Base-by-base conservation (phyloP, 2,888 invertebrate species). In the Ormyrus thymus region DNA sequence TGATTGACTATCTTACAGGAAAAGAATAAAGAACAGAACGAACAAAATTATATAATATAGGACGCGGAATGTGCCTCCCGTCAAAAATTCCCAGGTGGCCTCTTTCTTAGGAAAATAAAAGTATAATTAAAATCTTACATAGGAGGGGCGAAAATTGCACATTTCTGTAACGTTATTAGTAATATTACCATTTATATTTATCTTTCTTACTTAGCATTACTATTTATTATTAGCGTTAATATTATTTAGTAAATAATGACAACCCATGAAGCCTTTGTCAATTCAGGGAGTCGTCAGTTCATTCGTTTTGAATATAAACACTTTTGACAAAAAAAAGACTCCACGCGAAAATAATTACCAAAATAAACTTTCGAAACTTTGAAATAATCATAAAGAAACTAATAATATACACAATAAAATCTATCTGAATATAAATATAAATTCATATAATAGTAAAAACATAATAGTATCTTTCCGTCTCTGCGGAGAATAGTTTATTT, bases 71-170 rank as follows among this genome's bases (percentile, higher is more conserved):
- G 76, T 79, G 73, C 59, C 56, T 79, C 77, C 77, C 81, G 77
- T 81, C 75, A 59, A 79, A 79, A 81, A 81, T 81, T 81, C 55
- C 81, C 79, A 81, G 77, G 6, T 73, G 46, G 70, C 73, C 76
- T 76, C 78, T 78, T 72, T 78, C 46, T 69, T 69, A 81, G 73
- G 62, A 78, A 76, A 78, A 81, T 64, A 75, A 78, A 77, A 78
- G 51, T 68, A 69, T 69, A 78, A 48, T 66, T 51, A 66, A 81
- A 78, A 70, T 64, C 79, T 78, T 76, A 53, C 55, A 55, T 50
- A 51, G 68, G 73, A n/a, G 73, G 76, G 75, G 64, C 68, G 78
- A 76, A 66, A 58, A 81, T 81, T 81, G 78, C 78, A 81, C 81
- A 81, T 81, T 68, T 73, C 65, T 77, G 76, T 77, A 74, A 66